Evolutionary conservation across 2,888 invertebrate genomes (phyloP).

Genomic region (Scelioninae gen. 1): DNA sequence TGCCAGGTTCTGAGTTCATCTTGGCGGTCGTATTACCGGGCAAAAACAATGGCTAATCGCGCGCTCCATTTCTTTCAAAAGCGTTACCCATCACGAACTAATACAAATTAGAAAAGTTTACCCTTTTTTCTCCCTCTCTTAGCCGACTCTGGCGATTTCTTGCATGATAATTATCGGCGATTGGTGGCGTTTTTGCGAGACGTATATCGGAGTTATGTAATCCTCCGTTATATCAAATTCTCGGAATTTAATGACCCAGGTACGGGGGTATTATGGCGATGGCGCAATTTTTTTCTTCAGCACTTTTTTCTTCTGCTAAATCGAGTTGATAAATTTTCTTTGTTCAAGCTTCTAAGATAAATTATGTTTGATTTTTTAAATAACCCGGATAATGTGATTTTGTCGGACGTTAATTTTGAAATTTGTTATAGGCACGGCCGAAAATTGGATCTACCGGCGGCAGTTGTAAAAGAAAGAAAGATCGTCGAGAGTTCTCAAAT

Average conservation of each 20-base stretch:
- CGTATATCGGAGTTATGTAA: conserved; percentile 38
- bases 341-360: conserved; percentile 35
- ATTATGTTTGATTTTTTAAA: conserved; percentile 49
- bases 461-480: conserved; percentile 44
- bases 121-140: conserved; percentile 21
- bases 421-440: conserved; percentile 36
- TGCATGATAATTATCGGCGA: conserved; percentile 53
- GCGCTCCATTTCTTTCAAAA: conserved; percentile 58
- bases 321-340: conserved; percentile 49
- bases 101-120: conserved; percentile 55
- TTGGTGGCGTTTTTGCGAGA: conserved; percentile 35
- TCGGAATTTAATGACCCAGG: conserved; percentile 34
- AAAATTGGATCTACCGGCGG: conserved; percentile 57
- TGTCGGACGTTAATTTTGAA: conserved; percentile 42
- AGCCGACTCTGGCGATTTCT: conserved; percentile 17
- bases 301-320: conserved; percentile 5
- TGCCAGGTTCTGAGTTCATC: conserved; percentile 62
- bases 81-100: conserved; percentile 58
- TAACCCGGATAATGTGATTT: conserved; percentile 55
- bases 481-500: conserved; percentile 44
- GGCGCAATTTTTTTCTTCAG: conserved; percentile 16
- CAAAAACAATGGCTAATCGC: conserved; percentile 64
- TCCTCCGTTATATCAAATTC: conserved; percentile 44
- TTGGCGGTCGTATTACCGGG: conserved; percentile 36
- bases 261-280: conserved; percentile 23